phyloP scores from a whole-genome alignment of 2,113 vertebrate species.

The Rhabdomys dilectus region DNA sequence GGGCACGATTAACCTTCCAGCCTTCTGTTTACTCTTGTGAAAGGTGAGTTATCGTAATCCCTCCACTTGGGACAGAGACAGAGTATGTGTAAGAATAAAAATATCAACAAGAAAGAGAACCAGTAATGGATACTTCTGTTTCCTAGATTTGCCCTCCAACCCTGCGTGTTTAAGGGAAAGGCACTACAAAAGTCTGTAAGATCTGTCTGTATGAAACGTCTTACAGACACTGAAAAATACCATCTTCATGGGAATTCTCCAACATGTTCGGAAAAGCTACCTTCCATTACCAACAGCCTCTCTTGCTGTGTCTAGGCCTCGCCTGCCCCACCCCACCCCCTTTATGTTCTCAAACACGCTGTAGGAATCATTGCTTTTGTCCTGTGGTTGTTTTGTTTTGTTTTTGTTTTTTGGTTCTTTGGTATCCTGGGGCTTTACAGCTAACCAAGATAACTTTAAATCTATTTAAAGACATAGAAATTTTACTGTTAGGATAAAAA shows the following conservation, averaged over 20 bases:
- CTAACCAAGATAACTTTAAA: neutral
- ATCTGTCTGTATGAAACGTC: neutral
- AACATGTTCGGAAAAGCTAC: neutral
- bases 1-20: neutral
- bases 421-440: neutral
- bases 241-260: neutral
- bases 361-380: neutral
- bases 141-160: neutral
- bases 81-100: neutral
- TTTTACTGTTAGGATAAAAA: neutral
- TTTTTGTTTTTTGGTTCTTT: neutral
- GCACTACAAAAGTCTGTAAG: neutral
- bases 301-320: neutral
- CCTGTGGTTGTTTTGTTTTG: neutral
- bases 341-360: neutral
- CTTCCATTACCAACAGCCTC: neutral
- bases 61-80: neutral
- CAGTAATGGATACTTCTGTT: neutral
- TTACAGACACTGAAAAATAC: neutral
- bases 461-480: neutral
- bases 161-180: neutral
- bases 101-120: neutral
- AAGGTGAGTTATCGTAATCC: neutral
- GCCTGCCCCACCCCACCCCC: neutral
- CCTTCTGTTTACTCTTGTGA: neutral